These are phyloP conservation scores for Caranx ignobilis DNA, from an alignment of 2,113 vertebrate genomes.

Conservation along the genomic window DNA sequence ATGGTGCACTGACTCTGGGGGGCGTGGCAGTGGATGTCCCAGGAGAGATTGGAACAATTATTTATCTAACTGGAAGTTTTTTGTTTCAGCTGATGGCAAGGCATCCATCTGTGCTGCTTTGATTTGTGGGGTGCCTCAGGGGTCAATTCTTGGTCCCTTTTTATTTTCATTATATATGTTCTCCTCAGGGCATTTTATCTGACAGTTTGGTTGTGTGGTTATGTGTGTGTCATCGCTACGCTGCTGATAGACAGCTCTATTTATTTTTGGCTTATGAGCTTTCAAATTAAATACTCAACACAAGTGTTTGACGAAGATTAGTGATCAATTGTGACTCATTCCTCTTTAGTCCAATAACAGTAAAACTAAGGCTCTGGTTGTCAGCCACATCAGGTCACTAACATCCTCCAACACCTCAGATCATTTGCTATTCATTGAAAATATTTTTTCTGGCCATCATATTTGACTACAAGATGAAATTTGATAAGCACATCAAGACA, in stretches of 20 bases:
- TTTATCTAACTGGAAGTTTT: background rate
- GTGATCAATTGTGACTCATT: background rate
- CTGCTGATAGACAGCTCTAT: background rate
- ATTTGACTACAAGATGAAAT: too few species aligned
- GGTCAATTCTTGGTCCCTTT: background rate
- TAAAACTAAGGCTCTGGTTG: background rate
- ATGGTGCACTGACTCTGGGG: too few species aligned
- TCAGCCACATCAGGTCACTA: background rate
- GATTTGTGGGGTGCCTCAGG: background rate
- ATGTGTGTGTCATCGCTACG: background rate
- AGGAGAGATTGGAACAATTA: background rate
- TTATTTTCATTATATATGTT: background rate
- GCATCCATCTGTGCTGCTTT: background rate
- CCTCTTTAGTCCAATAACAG: background rate
- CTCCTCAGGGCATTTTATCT: background rate
- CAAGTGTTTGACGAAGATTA: background rate
- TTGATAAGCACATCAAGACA: background rate
- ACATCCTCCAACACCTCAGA: background rate
- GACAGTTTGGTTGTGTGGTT: background rate
- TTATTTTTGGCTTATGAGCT: background rate
- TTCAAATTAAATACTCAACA: background rate
- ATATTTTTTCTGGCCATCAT: background rate
- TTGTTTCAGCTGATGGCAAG: background rate
- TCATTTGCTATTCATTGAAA: too few species aligned
- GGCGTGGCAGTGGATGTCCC: too few species aligned